Conservation (phyloP, 2,113 vertebrate species). For the Chloropsis cyanopogon region DNA sequence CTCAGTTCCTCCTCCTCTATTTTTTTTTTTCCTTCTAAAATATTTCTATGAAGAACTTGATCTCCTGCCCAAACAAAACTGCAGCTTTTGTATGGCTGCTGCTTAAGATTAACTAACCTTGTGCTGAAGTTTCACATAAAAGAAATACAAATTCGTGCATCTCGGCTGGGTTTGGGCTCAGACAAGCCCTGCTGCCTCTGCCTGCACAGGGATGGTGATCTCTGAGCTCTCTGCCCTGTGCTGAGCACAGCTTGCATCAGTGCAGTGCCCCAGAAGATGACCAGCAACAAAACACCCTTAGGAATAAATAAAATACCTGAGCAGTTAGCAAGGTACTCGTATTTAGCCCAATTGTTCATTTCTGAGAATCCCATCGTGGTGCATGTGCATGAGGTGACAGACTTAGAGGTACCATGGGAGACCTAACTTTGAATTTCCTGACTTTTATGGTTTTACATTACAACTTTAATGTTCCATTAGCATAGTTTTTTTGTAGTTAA, state of each 20-base stretch:
- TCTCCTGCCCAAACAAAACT: neutral
- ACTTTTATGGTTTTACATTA: slow-evolving; percentile 62
- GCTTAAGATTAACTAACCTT: neutral
- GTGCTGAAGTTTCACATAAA: neutral
- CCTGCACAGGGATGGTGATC: rapidly evolving
- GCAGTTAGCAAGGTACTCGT: neutral
- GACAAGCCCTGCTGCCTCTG: neutral
- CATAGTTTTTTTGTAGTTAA: slow-evolving; percentile 48
- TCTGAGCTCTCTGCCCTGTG: rapidly evolving
- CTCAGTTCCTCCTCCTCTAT: neutral
- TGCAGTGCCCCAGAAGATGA: neutral
- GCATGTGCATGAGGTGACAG: slow-evolving; percentile 2
- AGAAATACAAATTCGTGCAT: neutral
- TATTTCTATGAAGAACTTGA: neutral
- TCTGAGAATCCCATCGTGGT: neutral
- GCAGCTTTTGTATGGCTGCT: neutral
- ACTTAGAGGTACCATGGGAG: slow-evolving; percentile 44
- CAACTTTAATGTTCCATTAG: slow-evolving; percentile 58
- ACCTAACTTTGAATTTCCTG: slow-evolving; percentile 59
- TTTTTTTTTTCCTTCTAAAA: neutral
- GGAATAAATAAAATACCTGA: neutral
- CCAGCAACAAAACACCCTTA: neutral
- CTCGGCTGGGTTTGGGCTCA: neutral
- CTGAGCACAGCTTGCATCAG: neutral
- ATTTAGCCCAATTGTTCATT: neutral